Conservation (phyloP, 2,888 invertebrate species). For the Heliconius charithonia region DNA sequence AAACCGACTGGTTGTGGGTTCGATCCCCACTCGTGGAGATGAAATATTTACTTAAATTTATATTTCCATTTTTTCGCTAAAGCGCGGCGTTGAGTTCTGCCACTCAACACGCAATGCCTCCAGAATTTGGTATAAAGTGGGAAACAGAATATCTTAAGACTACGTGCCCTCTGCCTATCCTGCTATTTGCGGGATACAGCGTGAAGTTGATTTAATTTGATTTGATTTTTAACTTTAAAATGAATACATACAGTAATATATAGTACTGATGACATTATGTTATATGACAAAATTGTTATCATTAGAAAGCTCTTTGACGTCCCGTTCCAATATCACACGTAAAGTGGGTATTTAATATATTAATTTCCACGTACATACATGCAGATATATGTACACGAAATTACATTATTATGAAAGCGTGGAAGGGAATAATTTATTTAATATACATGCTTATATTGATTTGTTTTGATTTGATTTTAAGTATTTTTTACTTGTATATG, state of each 20-base stretch:
- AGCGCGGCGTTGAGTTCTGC: too few relatives aligned
- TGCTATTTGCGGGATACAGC: too few relatives aligned
- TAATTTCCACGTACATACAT: not conserved
- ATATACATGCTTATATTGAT: not conserved
- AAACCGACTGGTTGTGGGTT: too few relatives aligned
- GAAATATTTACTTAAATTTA: too few relatives aligned
- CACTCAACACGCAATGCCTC: too few relatives aligned
- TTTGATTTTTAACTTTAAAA: not conserved
- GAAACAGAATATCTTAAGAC: too few relatives aligned
- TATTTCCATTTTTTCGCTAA: too few relatives aligned
- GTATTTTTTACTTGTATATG: not conserved
- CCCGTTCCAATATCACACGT: constrained; percentile 9
- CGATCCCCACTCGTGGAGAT: too few relatives aligned
- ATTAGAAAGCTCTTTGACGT: constrained; percentile 19
- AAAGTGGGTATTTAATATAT: constrained; percentile 9
- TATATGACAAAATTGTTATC: not conserved
- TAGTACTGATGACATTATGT: not conserved
- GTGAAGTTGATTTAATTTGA: too few relatives aligned
- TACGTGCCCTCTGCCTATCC: too few relatives aligned
- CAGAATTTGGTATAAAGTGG: too few relatives aligned
- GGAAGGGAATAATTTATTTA: not conserved
- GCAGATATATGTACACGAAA: not conserved
- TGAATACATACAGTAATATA: not conserved
- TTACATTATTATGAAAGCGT: not conserved
- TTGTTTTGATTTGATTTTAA: not conserved